phyloP scores from a whole-genome alignment of 2,797 vertebrate genomes.

The Phylloscopus collybita region DNA sequence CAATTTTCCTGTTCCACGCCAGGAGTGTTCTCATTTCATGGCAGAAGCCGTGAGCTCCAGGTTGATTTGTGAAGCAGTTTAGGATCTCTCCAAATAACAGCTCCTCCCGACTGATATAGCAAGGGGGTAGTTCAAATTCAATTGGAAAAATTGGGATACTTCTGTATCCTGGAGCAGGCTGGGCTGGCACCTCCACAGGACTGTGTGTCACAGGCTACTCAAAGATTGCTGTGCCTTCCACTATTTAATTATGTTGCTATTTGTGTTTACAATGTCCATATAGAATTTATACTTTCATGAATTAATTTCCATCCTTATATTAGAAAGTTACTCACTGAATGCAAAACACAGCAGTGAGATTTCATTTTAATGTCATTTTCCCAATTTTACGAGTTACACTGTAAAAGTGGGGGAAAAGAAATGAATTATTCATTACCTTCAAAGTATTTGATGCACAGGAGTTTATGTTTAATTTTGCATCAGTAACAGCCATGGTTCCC shows the following conservation, averaged over 20 bases:
- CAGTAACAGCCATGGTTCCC: background rate
- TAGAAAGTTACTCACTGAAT: background rate
- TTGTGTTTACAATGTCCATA: background rate
- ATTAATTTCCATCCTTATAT: background rate
- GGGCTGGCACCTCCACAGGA: background rate
- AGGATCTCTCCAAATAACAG: background rate
- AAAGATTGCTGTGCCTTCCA: background rate
- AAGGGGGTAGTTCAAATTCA: background rate
- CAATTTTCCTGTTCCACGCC: background rate
- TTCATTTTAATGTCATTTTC: background rate
- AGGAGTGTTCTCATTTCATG: background rate
- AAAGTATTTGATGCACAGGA: background rate
- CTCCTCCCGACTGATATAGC: background rate
- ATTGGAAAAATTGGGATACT: background rate
- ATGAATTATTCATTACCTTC: background rate
- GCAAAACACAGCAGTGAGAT: background rate
- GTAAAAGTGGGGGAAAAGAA: background rate
- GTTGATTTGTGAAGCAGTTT: background rate
- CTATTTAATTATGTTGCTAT: background rate
- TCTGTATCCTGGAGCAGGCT: background rate
- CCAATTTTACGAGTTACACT: background rate
- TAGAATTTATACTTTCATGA: background rate
- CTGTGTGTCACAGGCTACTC: background rate
- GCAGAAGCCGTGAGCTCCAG: background rate
- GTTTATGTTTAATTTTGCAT: background rate